These are phyloP conservation scores for Manacus vitellinus DNA, from an alignment of 2,113 vertebrate species.

Conservation along the genomic window DNA sequence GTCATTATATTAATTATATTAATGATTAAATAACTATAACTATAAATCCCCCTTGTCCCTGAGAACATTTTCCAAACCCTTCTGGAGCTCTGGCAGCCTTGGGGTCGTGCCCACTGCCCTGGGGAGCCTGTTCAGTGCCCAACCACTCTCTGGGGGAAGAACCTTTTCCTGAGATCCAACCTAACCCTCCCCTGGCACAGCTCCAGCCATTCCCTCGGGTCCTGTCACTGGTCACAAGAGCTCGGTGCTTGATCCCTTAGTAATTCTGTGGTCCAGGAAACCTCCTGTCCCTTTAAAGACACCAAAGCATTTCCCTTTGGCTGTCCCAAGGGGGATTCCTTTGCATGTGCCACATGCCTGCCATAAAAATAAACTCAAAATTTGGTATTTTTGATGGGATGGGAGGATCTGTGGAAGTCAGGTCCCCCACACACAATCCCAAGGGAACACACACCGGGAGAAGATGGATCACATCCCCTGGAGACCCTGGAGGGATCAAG, in stretches of 20 bases:
- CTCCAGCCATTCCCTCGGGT: background rate
- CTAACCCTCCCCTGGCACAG: background rate
- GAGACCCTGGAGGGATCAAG: accelerated
- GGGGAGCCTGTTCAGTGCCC: background rate
- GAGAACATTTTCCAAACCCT: background rate
- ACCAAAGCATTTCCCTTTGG: background rate
- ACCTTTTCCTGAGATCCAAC: background rate
- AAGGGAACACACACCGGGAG: background rate
- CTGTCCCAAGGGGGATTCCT: background rate
- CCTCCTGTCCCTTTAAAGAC: background rate
- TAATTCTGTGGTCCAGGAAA: background rate
- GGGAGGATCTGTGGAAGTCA: accelerated
- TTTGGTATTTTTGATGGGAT: background rate
- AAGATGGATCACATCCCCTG: background rate
- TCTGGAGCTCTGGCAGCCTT: background rate
- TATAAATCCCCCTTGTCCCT: too few species aligned
- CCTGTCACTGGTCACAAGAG: background rate
- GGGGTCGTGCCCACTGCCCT: background rate
- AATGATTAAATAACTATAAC: too few species aligned
- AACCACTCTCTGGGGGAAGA: background rate
- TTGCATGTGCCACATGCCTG: background rate
- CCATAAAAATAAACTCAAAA: background rate
- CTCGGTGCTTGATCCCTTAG: background rate
- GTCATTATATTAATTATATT: too few species aligned
- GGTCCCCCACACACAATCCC: accelerated